Percentiles rank a stretch among this genome's conserved stretches.
Evolutionary conservation across 2,888 invertebrate genomes (phyloP).

Genomic region (Sipha maydis): DNA sequence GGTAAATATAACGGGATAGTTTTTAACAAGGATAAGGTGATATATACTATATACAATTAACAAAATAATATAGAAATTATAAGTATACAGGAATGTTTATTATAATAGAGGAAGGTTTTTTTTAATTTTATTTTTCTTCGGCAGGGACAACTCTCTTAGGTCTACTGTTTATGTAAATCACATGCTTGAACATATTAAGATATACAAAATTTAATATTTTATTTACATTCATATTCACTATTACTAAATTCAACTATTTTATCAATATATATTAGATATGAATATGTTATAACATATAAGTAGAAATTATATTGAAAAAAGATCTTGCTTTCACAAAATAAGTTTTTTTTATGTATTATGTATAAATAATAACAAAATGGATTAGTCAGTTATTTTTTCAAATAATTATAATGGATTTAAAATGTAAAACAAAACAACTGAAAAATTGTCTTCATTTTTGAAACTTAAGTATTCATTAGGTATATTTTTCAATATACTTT

Average conservation of each 20-base stretch:
- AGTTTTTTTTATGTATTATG: conserved; percentile 3
- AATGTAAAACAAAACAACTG: not conserved
- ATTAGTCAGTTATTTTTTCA: not conserved
- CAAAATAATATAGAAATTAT: conserved; percentile 44
- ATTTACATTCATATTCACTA: conserved; percentile 46
- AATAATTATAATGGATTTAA: not conserved
- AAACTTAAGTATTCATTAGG: not conserved
- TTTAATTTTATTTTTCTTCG: conserved; percentile 30
- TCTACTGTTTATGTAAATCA: conserved; percentile 26
- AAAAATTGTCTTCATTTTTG: not conserved
- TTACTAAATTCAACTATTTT: conserved; percentile 39
- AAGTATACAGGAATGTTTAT: conserved; percentile 44
- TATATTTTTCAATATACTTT: not conserved
- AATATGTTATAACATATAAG: conserved; percentile 26
- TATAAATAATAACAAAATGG: conserved; percentile 11
- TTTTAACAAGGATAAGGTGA: conserved; percentile 33
- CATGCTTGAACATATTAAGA: conserved; percentile 27
- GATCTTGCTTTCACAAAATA: conserved; percentile 21
- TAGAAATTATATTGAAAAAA: conserved; percentile 31
- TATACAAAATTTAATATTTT: conserved; percentile 39
- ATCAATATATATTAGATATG: conserved; percentile 45
- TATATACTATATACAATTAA: conserved; percentile 53
- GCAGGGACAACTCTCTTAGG: conserved; percentile 42
- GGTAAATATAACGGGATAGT: conserved; percentile 57
- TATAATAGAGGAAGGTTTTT: not conserved